phyloP scores from a whole-genome alignment of 1,140 invertebrate species.

The Lethrus apterus region DNA sequence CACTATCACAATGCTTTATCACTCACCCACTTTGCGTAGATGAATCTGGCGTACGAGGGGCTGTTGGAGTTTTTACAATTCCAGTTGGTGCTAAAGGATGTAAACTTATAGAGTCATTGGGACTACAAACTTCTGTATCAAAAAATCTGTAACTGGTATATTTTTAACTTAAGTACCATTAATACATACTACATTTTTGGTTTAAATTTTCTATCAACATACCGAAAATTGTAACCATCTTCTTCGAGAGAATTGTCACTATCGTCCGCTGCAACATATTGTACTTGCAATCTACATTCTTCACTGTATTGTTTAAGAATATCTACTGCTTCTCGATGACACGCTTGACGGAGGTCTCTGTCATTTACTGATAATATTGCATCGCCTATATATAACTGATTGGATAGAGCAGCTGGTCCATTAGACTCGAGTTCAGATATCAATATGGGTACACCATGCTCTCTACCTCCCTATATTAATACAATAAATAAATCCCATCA shows the following conservation, averaged over 20 bases:
- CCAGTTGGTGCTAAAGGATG: constrained; percentile 30
- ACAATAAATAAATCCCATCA: neutral
- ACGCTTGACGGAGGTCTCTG: constrained; percentile 61
- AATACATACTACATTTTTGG: too few species aligned
- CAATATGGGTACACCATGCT: constrained; percentile 80
- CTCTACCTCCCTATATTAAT: constrained; percentile 60
- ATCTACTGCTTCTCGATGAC: constrained; percentile 66
- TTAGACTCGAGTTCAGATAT: constrained; percentile 76
- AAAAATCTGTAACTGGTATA: constrained; percentile 39
- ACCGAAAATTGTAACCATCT: constrained; percentile 45
- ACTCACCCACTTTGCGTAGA: constrained; percentile 39
- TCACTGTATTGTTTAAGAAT: constrained; percentile 62
- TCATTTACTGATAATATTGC: constrained; percentile 75
- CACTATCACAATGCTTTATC: too few species aligned
- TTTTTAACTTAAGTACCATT: too few species aligned
- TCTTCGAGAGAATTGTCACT: constrained; percentile 48
- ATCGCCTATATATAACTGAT: constrained; percentile 71
- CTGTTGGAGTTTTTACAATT: constrained; percentile 51
- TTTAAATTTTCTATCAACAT: too few species aligned
- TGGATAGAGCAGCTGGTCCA: constrained; percentile 62
- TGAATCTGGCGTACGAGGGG: constrained; percentile 52
- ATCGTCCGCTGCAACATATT: constrained; percentile 65
- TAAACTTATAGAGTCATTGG: constrained; percentile 28
- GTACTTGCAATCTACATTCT: constrained; percentile 62
- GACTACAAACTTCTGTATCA: constrained; percentile 39